These are phyloP conservation scores for Epinotia demarniana DNA, from an alignment of 2,888 invertebrate genomes.

Conservation along the genomic window DNA sequence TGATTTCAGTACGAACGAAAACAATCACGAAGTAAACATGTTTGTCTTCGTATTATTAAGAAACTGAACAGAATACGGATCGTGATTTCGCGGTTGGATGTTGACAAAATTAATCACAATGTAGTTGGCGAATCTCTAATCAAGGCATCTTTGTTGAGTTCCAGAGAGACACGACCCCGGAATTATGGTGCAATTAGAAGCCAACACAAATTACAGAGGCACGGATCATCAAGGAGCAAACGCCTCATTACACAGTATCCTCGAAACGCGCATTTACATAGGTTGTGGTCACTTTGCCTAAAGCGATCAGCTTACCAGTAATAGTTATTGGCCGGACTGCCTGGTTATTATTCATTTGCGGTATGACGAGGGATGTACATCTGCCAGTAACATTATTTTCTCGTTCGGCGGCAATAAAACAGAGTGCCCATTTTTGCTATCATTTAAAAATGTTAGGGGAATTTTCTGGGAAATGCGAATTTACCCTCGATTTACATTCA, in stretches of 20 bases:
- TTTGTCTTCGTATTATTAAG: conserved; percentile 60
- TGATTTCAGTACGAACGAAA: conserved; percentile 57
- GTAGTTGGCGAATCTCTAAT: conserved; percentile 47
- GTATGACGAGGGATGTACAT: conserved; percentile 7
- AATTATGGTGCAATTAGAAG: conserved; percentile 53
- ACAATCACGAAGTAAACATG: conserved; percentile 70
- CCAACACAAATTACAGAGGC: conserved; percentile 54
- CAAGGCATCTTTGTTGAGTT: conserved; percentile 51
- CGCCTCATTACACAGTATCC: conserved; percentile 58
- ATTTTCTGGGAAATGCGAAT: conserved; percentile 67
- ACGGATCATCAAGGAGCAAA: conserved; percentile 51
- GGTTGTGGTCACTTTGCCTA: neutral
- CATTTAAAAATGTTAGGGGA: conserved; percentile 69
- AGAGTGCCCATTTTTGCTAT: conserved; percentile 62
- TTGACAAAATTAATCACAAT: conserved; percentile 25
- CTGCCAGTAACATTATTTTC: conserved; percentile 48
- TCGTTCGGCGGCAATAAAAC: conserved; percentile 50
- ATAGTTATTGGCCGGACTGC: neutral
- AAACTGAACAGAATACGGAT: conserved; percentile 57
- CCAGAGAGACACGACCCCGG: conserved; percentile 44
- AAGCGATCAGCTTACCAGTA: conserved; percentile 12
- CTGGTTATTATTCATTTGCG: conserved; percentile 1
- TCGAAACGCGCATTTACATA: conserved; percentile 44
- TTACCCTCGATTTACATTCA: conserved; percentile 78
- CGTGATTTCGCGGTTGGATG: conserved; percentile 21